Evolutionary conservation across 2,797 vertebrate species (phyloP).

Genomic region (Pogonophryne albipinna): DNA sequence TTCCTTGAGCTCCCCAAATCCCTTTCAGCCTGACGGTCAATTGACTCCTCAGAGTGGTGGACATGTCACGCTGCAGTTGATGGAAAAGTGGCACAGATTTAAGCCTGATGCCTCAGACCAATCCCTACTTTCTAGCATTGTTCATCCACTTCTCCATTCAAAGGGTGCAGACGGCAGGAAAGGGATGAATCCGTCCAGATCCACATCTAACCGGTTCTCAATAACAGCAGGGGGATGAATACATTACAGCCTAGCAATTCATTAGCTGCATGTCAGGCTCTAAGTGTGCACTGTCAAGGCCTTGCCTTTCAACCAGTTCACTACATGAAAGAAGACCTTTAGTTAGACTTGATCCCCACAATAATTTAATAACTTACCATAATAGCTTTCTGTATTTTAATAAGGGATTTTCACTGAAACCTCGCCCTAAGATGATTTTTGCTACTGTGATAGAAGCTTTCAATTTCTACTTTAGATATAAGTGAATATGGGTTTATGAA

Average conservation of each 20-base stretch:
- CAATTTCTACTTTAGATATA: constrained; percentile 37
- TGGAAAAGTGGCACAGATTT: constrained; percentile 38
- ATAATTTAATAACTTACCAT: constrained; percentile 70
- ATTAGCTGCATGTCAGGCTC: constrained; percentile 80
- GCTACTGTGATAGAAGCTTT: constrained; percentile 40
- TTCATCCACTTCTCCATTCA: constrained; percentile 40
- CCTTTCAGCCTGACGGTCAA: constrained; percentile 44
- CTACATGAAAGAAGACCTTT: constrained; percentile 74
- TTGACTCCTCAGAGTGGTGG: constrained; percentile 29
- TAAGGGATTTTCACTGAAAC: constrained; percentile 52
- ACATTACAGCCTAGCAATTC: constrained; percentile 69
- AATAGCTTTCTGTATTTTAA: constrained; percentile 60
- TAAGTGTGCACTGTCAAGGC: constrained; percentile 61
- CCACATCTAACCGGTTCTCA: constrained; percentile 63
- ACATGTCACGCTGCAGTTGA: constrained; percentile 48
- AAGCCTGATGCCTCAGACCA: constrained; percentile 28
- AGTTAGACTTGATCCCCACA: constrained; percentile 56
- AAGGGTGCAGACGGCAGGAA: constrained; percentile 40
- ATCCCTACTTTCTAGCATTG: constrained; percentile 25
- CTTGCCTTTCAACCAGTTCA: constrained; percentile 65
- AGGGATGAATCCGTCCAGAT: constrained; percentile 54
- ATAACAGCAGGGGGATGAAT: constrained; percentile 74
- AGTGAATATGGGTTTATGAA: constrained; percentile 29
- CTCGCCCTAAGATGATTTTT: constrained; percentile 52
- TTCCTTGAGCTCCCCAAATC: constrained; percentile 54